These are phyloP conservation scores for Aulostomus chinensis DNA, from an alignment of 2,797 vertebrate genomes.

Conservation along the genomic window DNA sequence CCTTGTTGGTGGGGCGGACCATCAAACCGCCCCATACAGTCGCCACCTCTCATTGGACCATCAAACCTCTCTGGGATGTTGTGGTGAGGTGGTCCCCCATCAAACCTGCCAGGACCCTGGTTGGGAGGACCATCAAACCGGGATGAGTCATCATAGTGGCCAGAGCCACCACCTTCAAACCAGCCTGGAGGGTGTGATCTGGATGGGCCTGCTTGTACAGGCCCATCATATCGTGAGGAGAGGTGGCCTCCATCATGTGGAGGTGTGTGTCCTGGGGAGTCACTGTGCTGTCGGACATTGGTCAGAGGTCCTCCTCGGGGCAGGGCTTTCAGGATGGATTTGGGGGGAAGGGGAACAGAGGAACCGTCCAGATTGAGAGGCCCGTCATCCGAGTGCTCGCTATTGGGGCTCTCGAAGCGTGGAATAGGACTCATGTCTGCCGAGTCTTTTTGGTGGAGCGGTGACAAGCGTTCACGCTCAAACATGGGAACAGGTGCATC, in stretches of 20 bases:
- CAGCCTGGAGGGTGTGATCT: slow-evolving; percentile 73
- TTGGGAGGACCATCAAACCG: slow-evolving; percentile 78
- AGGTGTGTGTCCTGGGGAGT: slow-evolving; percentile 75
- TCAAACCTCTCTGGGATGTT: slow-evolving; percentile 83
- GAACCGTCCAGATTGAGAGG: slow-evolving; percentile 59
- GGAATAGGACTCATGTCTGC: slow-evolving; percentile 70
- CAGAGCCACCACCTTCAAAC: slow-evolving; percentile 55
- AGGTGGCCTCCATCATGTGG: slow-evolving; percentile 76
- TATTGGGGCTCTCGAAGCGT: slow-evolving; percentile 82
- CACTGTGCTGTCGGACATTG: slow-evolving; percentile 37
- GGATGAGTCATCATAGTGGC: slow-evolving; percentile 62
- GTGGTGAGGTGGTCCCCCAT: slow-evolving; percentile 67
- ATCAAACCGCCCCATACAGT: slow-evolving; percentile 83
- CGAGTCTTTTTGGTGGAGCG: slow-evolving; percentile 63
- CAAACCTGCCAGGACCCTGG: slow-evolving; percentile 81
- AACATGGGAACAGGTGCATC: slow-evolving; percentile 82
- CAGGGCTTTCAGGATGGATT: slow-evolving; percentile 65
- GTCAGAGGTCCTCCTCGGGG: not conserved
- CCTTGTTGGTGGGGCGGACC: slow-evolving; percentile 72
- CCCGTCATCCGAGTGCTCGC: slow-evolving; percentile 77
- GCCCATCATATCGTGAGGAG: slow-evolving; percentile 81
- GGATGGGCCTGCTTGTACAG: slow-evolving; percentile 66
- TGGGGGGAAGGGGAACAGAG: slow-evolving; percentile 23
- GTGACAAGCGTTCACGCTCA: slow-evolving; percentile 80
- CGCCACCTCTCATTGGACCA: slow-evolving; percentile 78